A percentile compares a stretch with the other conserved stretches of the same genome.
Conservation (phyloP, 2,797 vertebrate genomes). For the Halcyon badia region DNA sequence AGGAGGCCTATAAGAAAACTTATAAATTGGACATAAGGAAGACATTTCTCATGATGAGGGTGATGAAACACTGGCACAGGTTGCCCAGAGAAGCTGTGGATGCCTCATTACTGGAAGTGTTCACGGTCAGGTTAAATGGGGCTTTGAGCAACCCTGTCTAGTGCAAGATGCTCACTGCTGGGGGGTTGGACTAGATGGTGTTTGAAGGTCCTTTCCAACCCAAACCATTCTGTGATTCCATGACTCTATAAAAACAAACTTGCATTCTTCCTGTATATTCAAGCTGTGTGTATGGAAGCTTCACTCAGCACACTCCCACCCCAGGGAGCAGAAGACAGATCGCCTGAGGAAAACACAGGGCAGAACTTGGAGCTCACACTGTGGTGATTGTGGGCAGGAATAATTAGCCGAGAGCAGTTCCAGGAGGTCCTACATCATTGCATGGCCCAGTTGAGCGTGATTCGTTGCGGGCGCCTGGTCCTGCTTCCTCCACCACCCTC, state of each 20-base stretch:
- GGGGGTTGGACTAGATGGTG: background rate
- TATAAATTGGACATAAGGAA: no score
- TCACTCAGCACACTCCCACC: background rate
- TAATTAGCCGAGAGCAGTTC: background rate
- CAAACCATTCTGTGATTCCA: no score
- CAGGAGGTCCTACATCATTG: rapidly evolving
- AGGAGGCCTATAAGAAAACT: no score
- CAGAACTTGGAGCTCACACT: background rate
- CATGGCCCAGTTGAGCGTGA: background rate
- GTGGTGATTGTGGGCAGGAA: rapidly evolving
- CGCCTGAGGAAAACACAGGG: background rate
- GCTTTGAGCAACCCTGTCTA: background rate
- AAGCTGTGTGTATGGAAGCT: background rate
- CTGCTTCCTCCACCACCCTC: background rate
- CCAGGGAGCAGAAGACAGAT: background rate
- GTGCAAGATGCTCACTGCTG: background rate
- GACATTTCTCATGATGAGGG: no score
- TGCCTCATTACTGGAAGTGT: no score
- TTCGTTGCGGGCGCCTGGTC: background rate
- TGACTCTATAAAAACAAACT: background rate
- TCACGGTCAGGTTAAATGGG: no score
- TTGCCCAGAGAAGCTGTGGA: no score
- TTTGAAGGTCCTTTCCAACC: background rate
- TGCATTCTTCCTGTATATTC: background rate
- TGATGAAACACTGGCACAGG: no score